Base-by-base conservation (phyloP, 92 coral and sea anemone genomes). In the Galaxea fascicularis region DNA sequence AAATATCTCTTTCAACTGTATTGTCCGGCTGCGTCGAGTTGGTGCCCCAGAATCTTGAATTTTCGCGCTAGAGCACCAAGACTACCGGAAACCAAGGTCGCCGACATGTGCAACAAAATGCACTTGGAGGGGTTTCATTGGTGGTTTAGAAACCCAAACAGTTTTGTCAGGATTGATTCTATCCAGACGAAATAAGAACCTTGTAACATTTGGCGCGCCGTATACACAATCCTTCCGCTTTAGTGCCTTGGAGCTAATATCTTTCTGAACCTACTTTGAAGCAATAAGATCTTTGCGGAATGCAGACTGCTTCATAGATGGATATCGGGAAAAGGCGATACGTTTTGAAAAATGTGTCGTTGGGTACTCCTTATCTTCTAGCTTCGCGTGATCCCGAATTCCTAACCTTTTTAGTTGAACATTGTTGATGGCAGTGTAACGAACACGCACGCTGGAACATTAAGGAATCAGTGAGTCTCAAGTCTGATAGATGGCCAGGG, bases 171-270 rank as follows among this genome's bases (percentile, higher is more conserved):
- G 12, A 31, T 9, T 65, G n/a, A n/a, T 65, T 27, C 13, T 10
- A 11, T 5, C 70, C 20, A 27, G 44, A 27, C 18, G 20, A 28
- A 65, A 17, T 16, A 65, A 44, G 26, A 27, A 65, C 28, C 26
- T 11, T 65, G 45, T 11, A 65, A 29, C 70, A 65, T 14, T 14
- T 65, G 70, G 70, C 70, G 70, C 70, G 70, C 70, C 70, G 12
- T 27, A 25, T 14, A 27, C n/a, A 21, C 11, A 60, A 60, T 65
- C 70, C 70, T 65, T 65, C 70, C 41, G 70, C 12, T 65, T 28
- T 11, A 16, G 44, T 65, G 7, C 3, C 20, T 65, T 30, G 70
- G 14, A 65, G 3, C 70, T 49, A 49, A 15, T 49, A 49, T 10
- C 17, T 49, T 49, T 11, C 17, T 49, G 14, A 49, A 15, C 56